These are phyloP conservation scores for Cremastobaeus sp. DNA, from an alignment of 2,888 invertebrate species.

Conservation along the genomic window DNA sequence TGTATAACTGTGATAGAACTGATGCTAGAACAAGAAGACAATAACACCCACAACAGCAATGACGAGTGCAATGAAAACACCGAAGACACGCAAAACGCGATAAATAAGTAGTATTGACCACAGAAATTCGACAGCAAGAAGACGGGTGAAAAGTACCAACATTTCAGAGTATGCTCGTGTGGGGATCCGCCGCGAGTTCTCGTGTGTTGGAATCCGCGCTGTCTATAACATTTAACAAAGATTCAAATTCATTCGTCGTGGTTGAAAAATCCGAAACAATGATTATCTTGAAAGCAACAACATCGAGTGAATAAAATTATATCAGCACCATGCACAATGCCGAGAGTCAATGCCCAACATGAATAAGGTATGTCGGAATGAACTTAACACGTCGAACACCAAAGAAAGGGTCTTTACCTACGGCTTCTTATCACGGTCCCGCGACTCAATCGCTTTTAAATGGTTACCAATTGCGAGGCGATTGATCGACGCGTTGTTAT, in stretches of 20 bases:
- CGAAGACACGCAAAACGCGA: constrained; percentile 51
- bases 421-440: constrained; percentile 17
- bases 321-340: constrained; percentile 60
- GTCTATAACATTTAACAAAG: constrained; percentile 57
- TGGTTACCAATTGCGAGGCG: constrained; percentile 40
- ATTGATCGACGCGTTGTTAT: constrained; percentile 54
- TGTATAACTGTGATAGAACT: too few relatives aligned
- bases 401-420: constrained; percentile 48
- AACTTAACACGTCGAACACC: constrained; percentile 51
- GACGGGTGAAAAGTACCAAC: constrained; percentile 50
- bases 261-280: constrained; percentile 49
- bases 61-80: constrained; percentile 69
- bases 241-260: constrained; percentile 50
- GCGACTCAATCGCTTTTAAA: constrained; percentile 46
- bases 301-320: constrained; percentile 50
- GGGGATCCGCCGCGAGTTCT: constrained; percentile 27
- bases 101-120: constrained; percentile 48
- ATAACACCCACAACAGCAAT: constrained; percentile 69
- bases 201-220: constrained; percentile 32
- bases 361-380: constrained; percentile 45
- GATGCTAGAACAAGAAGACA: constrained; percentile 48
- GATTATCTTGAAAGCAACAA: constrained; percentile 61
- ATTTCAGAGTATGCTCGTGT: constrained; percentile 37
- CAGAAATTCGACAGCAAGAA: constrained; percentile 53
- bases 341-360: constrained; percentile 46